These are phyloP conservation scores for Lethrus apterus DNA, from an alignment of 1,140 invertebrate genomes.

Conservation along the genomic window DNA sequence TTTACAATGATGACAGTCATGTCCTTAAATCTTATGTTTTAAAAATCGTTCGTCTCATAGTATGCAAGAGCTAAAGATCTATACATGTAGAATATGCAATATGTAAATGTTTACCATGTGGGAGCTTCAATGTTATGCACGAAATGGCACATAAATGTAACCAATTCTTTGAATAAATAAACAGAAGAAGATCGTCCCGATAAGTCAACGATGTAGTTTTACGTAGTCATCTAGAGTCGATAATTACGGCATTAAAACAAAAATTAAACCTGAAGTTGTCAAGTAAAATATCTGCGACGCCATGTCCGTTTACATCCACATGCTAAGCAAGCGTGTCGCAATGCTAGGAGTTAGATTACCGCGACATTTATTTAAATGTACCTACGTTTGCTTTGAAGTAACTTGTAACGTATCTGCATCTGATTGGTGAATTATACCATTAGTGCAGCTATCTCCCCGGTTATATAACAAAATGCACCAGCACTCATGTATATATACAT, in stretches of 20 bases:
- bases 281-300: constrained; percentile 12
- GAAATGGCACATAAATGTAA: too few relatives aligned
- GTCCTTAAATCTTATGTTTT: too few relatives aligned
- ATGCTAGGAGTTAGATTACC: constrained; percentile 17
- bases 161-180: too few relatives aligned
- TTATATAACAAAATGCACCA: constrained; percentile 13
- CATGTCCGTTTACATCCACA: constrained; percentile 9
- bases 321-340: constrained; percentile 19
- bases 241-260: constrained; percentile 15
- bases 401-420: constrained; percentile 20
- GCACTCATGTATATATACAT: constrained; percentile 6
- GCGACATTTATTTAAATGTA: constrained; percentile 22
- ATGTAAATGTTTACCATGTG: too few relatives aligned
- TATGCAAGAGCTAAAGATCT: too few relatives aligned
- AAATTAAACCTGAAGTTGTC: constrained; percentile 10
- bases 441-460: constrained; percentile 12
- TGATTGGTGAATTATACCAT: constrained; percentile 21
- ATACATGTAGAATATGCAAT: too few relatives aligned
- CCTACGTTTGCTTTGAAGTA: constrained; percentile 20
- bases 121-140: too few relatives aligned
- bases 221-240: constrained; percentile 5
- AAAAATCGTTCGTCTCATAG: too few relatives aligned
- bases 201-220: constrained; percentile 11
- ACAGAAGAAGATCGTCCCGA: too few relatives aligned
- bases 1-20: too few relatives aligned